phyloP scores from a whole-genome alignment of 2,888 invertebrate genomes.

The Morpho deidamia region DNA sequence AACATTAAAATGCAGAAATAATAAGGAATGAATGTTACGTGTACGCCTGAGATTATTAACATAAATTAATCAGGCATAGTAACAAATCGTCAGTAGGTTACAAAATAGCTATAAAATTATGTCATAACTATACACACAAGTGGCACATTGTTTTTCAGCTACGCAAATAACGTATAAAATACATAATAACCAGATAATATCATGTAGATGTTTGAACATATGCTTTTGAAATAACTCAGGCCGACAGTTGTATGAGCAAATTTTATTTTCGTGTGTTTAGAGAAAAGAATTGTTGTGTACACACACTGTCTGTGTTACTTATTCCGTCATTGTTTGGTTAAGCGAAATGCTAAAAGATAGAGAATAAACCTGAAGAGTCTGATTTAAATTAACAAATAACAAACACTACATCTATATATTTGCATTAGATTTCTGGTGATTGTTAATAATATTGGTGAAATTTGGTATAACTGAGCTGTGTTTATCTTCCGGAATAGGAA shows the following conservation, averaged over 20 bases:
- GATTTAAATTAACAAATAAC: no score
- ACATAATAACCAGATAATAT: slow-evolving; percentile 25
- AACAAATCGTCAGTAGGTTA: neutral
- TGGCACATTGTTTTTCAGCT: slow-evolving; percentile 45
- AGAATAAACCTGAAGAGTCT: no score
- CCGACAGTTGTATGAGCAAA: slow-evolving; percentile 32
- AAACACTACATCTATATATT: no score
- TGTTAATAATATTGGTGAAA: no score
- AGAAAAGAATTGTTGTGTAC: neutral
- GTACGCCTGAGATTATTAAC: no score
- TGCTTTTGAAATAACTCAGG: slow-evolving; percentile 34
- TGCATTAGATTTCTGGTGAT: no score
- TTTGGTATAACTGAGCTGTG: no score
- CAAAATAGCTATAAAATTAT: slow-evolving; percentile 4
- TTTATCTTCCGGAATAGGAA: no score
- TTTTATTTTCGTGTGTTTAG: slow-evolving; percentile 21
- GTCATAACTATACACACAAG: slow-evolving; percentile 24
- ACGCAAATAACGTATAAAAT: slow-evolving; percentile 39
- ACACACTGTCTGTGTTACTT: slow-evolving; percentile 1
- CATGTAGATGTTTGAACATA: slow-evolving; percentile 38
- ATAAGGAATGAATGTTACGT: no score
- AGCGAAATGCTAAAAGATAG: neutral
- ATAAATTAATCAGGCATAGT: neutral
- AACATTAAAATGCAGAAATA: no score
- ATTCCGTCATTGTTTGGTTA: slow-evolving; percentile 2